Base-by-base conservation (phyloP, 2,888 invertebrate genomes). In the Halictus quadricinctus region DNA sequence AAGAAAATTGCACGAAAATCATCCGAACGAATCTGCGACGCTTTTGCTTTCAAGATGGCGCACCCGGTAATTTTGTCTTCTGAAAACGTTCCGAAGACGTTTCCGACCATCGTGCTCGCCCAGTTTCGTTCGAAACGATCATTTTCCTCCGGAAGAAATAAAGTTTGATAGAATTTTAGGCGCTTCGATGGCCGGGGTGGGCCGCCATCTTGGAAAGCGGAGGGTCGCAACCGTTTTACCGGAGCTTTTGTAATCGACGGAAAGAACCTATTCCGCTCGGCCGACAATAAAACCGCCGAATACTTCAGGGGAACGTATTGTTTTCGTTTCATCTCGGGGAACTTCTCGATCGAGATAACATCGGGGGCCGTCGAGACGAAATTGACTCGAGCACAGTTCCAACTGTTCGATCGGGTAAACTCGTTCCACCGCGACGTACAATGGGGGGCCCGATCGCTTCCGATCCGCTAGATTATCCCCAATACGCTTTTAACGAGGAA, bases 321-420 rank as follows among this genome's bases (percentile, higher is more conserved):
- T 66, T 66, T 66, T 66, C 66, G 66, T 66, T 66, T 66, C 66
- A 66, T 66, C 36, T 66, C 36, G 66, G 25, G 18, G 29, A 29
- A 18, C 66, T 18, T 66, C 77, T 73, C 46, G 70, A n/a, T 46
- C 66, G 36, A 66, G 66, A 66, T 66, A 66, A 36, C 18, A 36
- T 66, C 66, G 66, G 18, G 66, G 36, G 18, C 60, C 60, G 60
- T 13, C 36, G 66, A 36, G 66, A 66, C 66, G 36, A 66, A 66
- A 66, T 66, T 36, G 66, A 66, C 36, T 66, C 66, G 66, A 66
- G 66, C 66, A 66, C 29, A 36, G 66, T 18, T 36, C 66, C 13
- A 12, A 75, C 73, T 83, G 41, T 25, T 73, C n/a, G 60, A 83
- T 36, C 73, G 81, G 18, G 83, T 72, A 43, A 66, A 46, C 36